These are phyloP conservation scores for Stomorhina lunata DNA, from an alignment of 2,888 invertebrate species.

Conservation along the genomic window DNA sequence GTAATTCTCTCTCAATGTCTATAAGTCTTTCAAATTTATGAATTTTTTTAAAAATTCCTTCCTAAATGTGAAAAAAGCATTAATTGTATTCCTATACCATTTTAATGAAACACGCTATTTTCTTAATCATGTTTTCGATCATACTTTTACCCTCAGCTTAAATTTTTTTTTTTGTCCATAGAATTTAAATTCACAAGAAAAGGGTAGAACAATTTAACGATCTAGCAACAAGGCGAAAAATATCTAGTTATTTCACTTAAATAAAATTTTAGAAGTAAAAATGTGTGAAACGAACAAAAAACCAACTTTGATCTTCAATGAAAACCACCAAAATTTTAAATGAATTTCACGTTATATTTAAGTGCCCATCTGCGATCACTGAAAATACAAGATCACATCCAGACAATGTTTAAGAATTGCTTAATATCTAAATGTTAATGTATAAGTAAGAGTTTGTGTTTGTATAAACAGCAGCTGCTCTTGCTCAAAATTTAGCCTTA, in stretches of 20 bases:
- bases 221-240: slow-evolving; percentile 50
- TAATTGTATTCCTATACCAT: slow-evolving; percentile 51
- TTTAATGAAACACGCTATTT: slow-evolving; percentile 58
- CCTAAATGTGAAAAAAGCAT: neutral
- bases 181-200: slow-evolving; percentile 31
- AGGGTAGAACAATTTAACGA: slow-evolving; percentile 18
- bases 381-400: neutral
- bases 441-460: neutral
- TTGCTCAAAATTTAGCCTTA: slow-evolving; percentile 24
- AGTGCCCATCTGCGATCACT: slow-evolving; percentile 53
- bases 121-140: slow-evolving; percentile 41
- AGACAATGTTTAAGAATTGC: neutral
- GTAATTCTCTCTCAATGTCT: slow-evolving; percentile 32
- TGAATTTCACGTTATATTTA: neutral
- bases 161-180: slow-evolving; percentile 19
- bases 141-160: slow-evolving; percentile 50
- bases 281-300: slow-evolving; percentile 48
- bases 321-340: slow-evolving; percentile 32
- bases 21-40: slow-evolving; percentile 23
- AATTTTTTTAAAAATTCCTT: slow-evolving; percentile 42
- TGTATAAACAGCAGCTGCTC: slow-evolving; percentile 44
- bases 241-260: slow-evolving; percentile 50
- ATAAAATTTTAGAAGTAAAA: slow-evolving; percentile 1
- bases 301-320: slow-evolving; percentile 55
- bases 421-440: neutral